These are phyloP conservation scores for Ciona savignyi DNA, from an alignment of 23 tunicate species.

Conservation along the genomic window DNA sequence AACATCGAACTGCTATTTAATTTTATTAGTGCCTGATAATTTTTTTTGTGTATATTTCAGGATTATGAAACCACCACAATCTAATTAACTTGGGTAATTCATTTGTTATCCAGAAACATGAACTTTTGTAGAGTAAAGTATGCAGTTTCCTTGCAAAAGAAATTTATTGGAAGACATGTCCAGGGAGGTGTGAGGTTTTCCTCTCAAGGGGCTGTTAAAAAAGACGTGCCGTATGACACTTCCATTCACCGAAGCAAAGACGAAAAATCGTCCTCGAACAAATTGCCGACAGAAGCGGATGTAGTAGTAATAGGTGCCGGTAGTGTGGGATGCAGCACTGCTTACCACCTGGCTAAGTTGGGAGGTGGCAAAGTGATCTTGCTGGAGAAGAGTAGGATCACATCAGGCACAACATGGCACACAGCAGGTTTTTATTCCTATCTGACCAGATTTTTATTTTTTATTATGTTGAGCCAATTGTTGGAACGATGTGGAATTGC, in stretches of 20 bases:
- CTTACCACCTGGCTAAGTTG: conserved; percentile 46
- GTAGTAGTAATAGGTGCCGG: conserved; percentile 69
- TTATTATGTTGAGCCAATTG: too few species aligned
- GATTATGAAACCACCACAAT: too few species aligned
- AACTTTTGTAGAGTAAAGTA: neutral
- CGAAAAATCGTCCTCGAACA: neutral
- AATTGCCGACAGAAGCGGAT: conserved; percentile 30
- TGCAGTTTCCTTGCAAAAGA: neutral
- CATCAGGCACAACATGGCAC: conserved; percentile 81
- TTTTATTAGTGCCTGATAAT: too few species aligned
- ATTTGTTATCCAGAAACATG: too few species aligned
- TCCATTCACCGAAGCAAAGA: conserved; percentile 27
- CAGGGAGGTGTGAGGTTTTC: neutral
- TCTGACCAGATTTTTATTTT: too few species aligned
- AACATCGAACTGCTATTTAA: too few species aligned
- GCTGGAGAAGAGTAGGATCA: conserved; percentile 40
- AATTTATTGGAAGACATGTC: neutral
- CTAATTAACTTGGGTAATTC: too few species aligned
- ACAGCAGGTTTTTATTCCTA: conserved; percentile 60
- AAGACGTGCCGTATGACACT: conserved; percentile 29
- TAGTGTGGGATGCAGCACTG: conserved; percentile 57
- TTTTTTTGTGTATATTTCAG: too few species aligned
- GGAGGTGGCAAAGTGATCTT: conserved; percentile 35
- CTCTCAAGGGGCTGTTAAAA: neutral
- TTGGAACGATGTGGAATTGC: too few species aligned